phyloP scores from a whole-genome alignment of 2,888 invertebrate genomes.

The Phymatocera aterrima region DNA sequence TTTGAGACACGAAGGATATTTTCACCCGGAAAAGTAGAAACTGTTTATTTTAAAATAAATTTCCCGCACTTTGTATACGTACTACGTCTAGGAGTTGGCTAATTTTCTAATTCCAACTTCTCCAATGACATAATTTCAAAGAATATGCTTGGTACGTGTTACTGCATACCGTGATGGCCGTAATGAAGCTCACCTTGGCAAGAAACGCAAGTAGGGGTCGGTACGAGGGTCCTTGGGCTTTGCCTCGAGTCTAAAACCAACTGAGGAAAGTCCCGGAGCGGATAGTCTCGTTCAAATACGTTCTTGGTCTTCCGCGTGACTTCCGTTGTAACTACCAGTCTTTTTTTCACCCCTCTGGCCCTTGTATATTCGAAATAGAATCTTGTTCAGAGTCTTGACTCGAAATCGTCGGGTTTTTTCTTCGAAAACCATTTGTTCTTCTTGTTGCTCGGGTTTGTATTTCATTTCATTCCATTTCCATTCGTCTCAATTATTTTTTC shows the following conservation, averaged over 20 bases:
- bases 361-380: constrained; percentile 24
- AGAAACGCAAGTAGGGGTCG: constrained; percentile 26
- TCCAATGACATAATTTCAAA: constrained; percentile 61
- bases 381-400: constrained; percentile 17
- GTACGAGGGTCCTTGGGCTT: constrained; percentile 46
- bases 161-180: constrained; percentile 55
- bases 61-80: not conserved
- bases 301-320: constrained; percentile 59
- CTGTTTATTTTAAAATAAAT: not conserved
- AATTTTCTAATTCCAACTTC: constrained; percentile 20
- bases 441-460: not conserved
- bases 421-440: not conserved
- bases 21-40: no score
- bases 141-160: constrained; percentile 66
- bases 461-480: not conserved
- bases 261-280: constrained; percentile 50
- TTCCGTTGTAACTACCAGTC: constrained; percentile 58
- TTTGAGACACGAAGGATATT: no score
- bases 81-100: not conserved
- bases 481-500: not conserved
- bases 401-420: not conserved
- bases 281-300: constrained; percentile 47
- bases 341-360: not conserved
- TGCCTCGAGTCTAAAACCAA: not conserved
- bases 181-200: constrained; percentile 36